Evolutionary conservation across 2,113 vertebrate species (phyloP).

Genomic region (Xiphophorus couchianus): DNA sequence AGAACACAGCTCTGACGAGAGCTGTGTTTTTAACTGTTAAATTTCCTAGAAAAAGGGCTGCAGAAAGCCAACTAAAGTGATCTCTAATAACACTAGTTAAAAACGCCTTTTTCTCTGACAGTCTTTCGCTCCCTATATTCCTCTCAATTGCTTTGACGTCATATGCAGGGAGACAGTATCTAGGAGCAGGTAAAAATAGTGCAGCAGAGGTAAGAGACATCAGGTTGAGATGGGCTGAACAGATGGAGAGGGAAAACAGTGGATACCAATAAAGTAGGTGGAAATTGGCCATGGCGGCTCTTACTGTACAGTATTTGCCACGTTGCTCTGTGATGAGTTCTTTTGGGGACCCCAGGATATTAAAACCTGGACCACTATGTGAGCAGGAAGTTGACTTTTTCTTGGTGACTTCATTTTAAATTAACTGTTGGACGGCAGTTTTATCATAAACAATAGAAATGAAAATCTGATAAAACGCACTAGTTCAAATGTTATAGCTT

Average conservation of each 20-base stretch:
- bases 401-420: conserved; percentile 35
- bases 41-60: conserved; percentile 43
- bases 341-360: conserved; percentile 31
- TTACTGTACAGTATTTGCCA: conserved; percentile 47
- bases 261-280: conserved; percentile 72
- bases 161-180: conserved; percentile 68
- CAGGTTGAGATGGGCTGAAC: conserved; percentile 67
- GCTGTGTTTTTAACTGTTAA: conserved; percentile 35
- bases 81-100: conserved; percentile 36
- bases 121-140: conserved; percentile 15
- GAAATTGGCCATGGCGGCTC: conserved; percentile 43
- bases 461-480: neutral
- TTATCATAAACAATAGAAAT: neutral
- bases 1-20: neutral
- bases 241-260: conserved; percentile 70
- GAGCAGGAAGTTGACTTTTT: conserved; percentile 26
- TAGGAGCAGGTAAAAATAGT: conserved; percentile 79
- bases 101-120: conserved; percentile 16
- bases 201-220: conserved; percentile 58
- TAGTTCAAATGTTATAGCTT: neutral
- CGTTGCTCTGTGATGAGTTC: conserved; percentile 27
- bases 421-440: neutral
- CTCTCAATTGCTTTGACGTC: conserved; percentile 52
- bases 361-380: conserved; percentile 39
- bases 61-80: conserved; percentile 32